phyloP scores from a whole-genome alignment of 2,113 vertebrate genomes.

The Zapus hudsonius region DNA sequence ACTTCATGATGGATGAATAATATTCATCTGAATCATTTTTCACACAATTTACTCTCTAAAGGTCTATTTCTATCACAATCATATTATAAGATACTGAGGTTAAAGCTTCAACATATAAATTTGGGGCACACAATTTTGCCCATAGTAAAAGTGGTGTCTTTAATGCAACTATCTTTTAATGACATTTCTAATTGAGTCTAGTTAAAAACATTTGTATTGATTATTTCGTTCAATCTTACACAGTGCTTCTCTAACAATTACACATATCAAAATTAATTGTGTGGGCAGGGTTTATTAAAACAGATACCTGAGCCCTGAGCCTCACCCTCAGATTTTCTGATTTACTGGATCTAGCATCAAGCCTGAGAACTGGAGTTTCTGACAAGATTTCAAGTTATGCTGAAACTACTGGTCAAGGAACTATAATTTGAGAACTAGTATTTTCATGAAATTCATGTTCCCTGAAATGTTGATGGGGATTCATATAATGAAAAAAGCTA shows the following conservation, averaged over 20 bases:
- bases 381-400: neutral
- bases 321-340: neutral
- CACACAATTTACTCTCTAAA: neutral
- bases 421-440: too few species aligned
- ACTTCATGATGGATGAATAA: neutral
- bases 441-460: neutral
- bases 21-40: neutral
- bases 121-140: neutral
- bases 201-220: conserved; percentile 25
- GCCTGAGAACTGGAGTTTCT: neutral
- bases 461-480: neutral
- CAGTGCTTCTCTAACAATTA: neutral
- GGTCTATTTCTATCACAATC: neutral
- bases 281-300: neutral
- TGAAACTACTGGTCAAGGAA: too few species aligned
- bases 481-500: neutral
- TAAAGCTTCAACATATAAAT: neutral
- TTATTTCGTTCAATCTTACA: neutral
- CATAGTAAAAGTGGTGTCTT: neutral
- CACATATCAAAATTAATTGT: neutral
- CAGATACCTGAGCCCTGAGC: neutral
- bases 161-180: neutral
- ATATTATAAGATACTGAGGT: neutral
- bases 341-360: neutral
- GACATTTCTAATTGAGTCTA: neutral